Conservation (phyloP, 2,888 invertebrate genomes). For the Aradus depressus region DNA sequence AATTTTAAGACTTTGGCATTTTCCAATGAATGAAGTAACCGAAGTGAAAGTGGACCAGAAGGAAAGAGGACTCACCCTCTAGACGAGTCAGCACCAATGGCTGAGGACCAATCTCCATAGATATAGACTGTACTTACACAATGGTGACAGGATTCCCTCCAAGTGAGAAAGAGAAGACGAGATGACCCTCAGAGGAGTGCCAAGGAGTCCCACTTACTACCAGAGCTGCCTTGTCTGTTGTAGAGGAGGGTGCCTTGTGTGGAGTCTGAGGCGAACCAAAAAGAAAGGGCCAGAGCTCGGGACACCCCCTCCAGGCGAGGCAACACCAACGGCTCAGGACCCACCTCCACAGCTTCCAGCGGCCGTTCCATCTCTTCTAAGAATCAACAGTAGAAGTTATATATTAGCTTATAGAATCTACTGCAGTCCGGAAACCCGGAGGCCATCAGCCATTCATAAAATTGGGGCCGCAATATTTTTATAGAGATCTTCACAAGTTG, state of each 20-base stretch:
- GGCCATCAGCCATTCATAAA: too few species aligned
- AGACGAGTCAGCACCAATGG: too few species aligned
- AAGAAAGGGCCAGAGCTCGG: constrained; percentile 63
- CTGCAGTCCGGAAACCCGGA: too few species aligned
- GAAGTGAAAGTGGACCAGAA: too few species aligned
- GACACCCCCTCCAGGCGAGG: constrained; percentile 61
- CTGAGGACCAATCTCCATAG: neutral
- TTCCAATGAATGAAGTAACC: too few species aligned
- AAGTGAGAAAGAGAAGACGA: constrained; percentile 81
- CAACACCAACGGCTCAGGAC: constrained; percentile 48
- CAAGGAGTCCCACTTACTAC: constrained; percentile 70
- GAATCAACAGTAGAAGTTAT: too few species aligned
- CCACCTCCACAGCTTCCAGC: constrained; percentile 6
- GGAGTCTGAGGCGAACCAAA: constrained; percentile 70
- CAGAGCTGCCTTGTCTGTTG: constrained; percentile 65
- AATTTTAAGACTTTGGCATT: neutral
- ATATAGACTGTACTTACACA: constrained; percentile 41
- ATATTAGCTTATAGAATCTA: too few species aligned
- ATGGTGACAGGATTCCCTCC: constrained; percentile 78
- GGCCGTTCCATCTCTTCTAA: too few species aligned
- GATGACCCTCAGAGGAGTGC: constrained; percentile 63
- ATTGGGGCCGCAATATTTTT: too few species aligned
- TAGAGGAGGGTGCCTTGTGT: constrained; percentile 71
- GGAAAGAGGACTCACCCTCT: too few species aligned
- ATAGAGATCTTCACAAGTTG: too few species aligned